Evolutionary conservation across 2,797 vertebrate species (phyloP).

Genomic region (Channallabes apus): DNA sequence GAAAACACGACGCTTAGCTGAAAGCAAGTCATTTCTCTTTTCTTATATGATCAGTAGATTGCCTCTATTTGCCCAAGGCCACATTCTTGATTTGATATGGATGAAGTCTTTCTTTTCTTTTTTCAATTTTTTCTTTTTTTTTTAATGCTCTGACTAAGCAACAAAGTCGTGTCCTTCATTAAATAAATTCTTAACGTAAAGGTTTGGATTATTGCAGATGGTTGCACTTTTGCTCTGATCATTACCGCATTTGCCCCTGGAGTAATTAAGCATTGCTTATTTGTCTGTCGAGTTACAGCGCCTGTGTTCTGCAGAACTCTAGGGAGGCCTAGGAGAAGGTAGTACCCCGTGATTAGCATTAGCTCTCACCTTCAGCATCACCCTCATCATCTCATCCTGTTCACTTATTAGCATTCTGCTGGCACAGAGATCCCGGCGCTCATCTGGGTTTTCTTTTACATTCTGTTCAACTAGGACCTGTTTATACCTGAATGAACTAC

Average conservation of each 20-base stretch:
- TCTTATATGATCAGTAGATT: constrained; percentile 17
- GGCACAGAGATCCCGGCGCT: not conserved
- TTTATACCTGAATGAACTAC: constrained; percentile 2
- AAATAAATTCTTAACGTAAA: constrained; percentile 32
- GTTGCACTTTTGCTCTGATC: constrained; percentile 40
- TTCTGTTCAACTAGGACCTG: constrained; percentile 1
- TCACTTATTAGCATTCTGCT: constrained; percentile 24
- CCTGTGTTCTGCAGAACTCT: constrained; percentile 18
- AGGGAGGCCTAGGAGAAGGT: constrained; percentile 11
- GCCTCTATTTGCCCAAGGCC: constrained; percentile 29
- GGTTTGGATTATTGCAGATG: constrained; percentile 49
- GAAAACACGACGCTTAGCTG: not conserved
- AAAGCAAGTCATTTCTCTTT: constrained; percentile 32
- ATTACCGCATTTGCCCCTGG: constrained; percentile 43
- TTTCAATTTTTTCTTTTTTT: too few species aligned
- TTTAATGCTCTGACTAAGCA: constrained; percentile 48
- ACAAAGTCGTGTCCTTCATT: constrained; percentile 30
- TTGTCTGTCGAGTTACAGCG: constrained; percentile 9
- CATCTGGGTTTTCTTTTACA: not conserved
- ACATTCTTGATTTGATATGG: constrained; percentile 40
- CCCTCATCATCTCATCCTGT: constrained; percentile 13
- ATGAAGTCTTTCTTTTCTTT: constrained; percentile 18
- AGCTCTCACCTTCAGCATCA: constrained; percentile 20
- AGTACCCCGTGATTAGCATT: constrained; percentile 23
- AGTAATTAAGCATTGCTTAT: constrained; percentile 50